Evolutionary conservation across 2,113 vertebrate species (phyloP).

Genomic region (Xenopus laevis): DNA sequence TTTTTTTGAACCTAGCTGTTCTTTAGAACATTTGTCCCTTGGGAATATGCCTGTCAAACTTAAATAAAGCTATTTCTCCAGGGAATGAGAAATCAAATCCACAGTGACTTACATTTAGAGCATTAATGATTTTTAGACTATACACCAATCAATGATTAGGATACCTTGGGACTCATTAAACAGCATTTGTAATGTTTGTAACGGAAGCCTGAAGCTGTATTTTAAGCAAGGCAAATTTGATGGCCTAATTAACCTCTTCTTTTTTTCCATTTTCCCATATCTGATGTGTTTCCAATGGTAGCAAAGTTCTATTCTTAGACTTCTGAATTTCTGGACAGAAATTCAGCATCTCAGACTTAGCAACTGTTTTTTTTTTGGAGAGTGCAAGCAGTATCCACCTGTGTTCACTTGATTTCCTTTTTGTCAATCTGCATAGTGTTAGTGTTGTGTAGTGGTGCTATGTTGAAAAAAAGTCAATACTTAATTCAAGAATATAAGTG

Average conservation of each 20-base stretch:
- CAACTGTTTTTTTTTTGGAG: conserved; percentile 91
- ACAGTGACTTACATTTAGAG: conserved; percentile 57
- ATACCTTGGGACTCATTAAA: conserved; percentile 74
- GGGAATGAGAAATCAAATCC: conserved; percentile 56
- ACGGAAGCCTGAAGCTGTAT: conserved; percentile 61
- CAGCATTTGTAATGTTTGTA: conserved; percentile 66
- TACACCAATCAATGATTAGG: conserved; percentile 57
- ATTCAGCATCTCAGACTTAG: conserved; percentile 92
- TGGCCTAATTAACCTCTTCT: conserved; percentile 79
- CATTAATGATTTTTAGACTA: conserved; percentile 68
- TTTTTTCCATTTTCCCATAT: conserved; percentile 59
- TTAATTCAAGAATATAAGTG: too few relatives aligned
- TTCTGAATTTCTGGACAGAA: conserved; percentile 93
- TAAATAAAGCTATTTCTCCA: conserved; percentile 52
- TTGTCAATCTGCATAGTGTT: too few relatives aligned
- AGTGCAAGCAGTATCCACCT: conserved; percentile 54
- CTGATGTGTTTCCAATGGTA: conserved; percentile 55
- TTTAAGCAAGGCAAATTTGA: conserved; percentile 67
- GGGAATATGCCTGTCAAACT: conserved; percentile 57
- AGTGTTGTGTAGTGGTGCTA: too few relatives aligned
- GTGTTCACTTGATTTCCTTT: too few relatives aligned
- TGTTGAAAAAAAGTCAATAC: too few relatives aligned
- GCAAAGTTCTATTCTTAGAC: conserved; percentile 93
- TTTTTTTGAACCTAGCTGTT: conserved; percentile 53
- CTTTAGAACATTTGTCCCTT: conserved; percentile 53